A percentile compares a stretch with the other conserved stretches of the same genome.
phyloP scores from a whole-genome alignment of 2,888 invertebrate genomes.

The Drosophila monieri region DNA sequence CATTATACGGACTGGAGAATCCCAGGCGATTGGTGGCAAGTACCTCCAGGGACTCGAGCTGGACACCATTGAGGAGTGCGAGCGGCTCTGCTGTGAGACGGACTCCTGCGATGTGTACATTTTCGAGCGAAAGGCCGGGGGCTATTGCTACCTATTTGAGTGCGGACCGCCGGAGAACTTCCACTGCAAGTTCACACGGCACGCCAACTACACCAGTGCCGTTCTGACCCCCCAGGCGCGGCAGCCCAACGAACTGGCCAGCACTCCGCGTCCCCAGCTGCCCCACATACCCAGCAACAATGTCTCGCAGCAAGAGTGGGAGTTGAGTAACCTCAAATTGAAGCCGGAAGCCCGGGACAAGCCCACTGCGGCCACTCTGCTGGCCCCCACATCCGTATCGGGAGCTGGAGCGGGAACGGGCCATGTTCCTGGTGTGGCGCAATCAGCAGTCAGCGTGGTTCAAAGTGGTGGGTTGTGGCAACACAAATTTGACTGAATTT shows the following conservation, averaged over 20 bases:
- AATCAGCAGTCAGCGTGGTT: slow-evolving; percentile 32
- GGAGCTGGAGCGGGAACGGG: slow-evolving; percentile 29
- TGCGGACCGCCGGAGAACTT: slow-evolving; percentile 96
- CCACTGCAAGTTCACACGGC: slow-evolving; percentile 95
- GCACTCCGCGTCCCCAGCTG: slow-evolving; percentile 71
- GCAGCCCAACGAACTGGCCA: slow-evolving; percentile 53
- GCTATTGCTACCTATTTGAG: slow-evolving; percentile 95
- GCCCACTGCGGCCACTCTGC: slow-evolving; percentile 34
- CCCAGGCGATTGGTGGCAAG: slow-evolving; percentile 93
- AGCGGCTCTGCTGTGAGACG: slow-evolving; percentile 94
- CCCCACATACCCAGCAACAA: slow-evolving; percentile 75
- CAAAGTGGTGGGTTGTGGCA: slow-evolving; percentile 57
- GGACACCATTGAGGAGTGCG: slow-evolving; percentile 91
- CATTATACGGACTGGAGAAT: slow-evolving; percentile 95
- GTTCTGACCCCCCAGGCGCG: slow-evolving; percentile 88
- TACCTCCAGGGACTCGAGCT: slow-evolving; percentile 94
- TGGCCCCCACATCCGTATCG: slow-evolving; percentile 24
- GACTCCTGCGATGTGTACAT: slow-evolving; percentile 95
- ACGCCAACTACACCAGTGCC: slow-evolving; percentile 94
- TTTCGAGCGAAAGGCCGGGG: slow-evolving; percentile 93
- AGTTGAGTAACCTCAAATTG: slow-evolving; percentile 83
- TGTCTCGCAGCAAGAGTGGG: slow-evolving; percentile 83
- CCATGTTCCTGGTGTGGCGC: slow-evolving; percentile 42
- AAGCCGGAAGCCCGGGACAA: slow-evolving; percentile 79
- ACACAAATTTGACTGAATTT: not conserved